These are phyloP conservation scores for Anneissia japonica DNA, from an alignment of 35 echinoderm and acorn worm species.

Conservation along the genomic window DNA sequence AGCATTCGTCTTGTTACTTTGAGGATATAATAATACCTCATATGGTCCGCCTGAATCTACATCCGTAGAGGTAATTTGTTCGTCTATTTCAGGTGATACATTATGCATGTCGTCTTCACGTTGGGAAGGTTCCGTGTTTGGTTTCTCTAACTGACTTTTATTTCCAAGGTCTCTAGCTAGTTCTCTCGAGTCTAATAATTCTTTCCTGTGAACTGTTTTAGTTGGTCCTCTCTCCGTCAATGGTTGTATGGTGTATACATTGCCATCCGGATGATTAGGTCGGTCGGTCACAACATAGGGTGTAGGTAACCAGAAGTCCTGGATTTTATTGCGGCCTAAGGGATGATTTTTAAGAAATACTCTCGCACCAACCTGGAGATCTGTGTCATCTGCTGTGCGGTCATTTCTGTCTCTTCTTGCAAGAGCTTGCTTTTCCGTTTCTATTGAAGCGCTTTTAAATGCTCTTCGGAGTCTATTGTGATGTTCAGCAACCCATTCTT, in stretches of 20 bases:
- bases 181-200: too few species aligned
- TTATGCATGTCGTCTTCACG: too few species aligned
- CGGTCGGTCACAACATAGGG: not conserved
- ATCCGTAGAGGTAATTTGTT: too few species aligned
- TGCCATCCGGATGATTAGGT: not conserved
- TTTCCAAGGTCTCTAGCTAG: too few species aligned
- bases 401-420: not conserved
- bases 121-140: too few species aligned
- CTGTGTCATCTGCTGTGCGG: conserved; percentile 9
- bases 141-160: too few species aligned
- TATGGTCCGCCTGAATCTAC: too few species aligned
- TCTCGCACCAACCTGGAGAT: not conserved
- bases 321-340: not conserved
- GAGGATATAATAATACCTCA: too few species aligned
- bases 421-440: not conserved
- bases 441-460: not conserved
- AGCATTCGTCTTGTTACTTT: too few species aligned
- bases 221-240: not conserved
- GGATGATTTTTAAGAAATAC: conserved; percentile 9
- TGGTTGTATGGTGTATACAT: conserved; percentile 3
- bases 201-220: not conserved
- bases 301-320: not conserved
- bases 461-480: conserved; percentile 4
- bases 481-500: not conserved
- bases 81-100: too few species aligned